Conservation (phyloP, 1,140 invertebrate species). For the Bradysia coprophila region DNA sequence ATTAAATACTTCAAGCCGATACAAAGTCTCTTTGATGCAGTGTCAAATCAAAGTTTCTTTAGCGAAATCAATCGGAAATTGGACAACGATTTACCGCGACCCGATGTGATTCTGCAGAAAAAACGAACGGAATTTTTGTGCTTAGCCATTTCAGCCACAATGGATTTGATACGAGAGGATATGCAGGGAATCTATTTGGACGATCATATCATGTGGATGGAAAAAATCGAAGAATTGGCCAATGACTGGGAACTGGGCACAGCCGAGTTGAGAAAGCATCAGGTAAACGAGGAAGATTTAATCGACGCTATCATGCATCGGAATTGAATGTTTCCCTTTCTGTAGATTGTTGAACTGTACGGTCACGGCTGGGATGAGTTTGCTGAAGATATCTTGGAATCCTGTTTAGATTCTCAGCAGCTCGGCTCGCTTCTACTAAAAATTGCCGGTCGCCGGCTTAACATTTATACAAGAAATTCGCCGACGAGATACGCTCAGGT, state of each 20-base stretch:
- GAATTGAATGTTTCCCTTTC: conserved; percentile 2
- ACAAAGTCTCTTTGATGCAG: conserved; percentile 52
- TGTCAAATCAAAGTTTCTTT: conserved; percentile 31
- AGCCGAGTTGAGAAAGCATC: conserved; percentile 54
- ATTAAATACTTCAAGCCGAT: conserved; percentile 54
- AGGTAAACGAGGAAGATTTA: conserved; percentile 23
- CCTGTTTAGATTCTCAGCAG: conserved; percentile 40
- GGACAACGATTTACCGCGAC: conserved; percentile 19
- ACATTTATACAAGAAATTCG: conserved; percentile 35
- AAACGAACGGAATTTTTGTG: conserved; percentile 39
- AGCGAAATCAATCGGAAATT: conserved; percentile 28
- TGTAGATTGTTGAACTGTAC: conserved; percentile 49
- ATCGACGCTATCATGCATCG: neutral
- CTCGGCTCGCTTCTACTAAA: conserved; percentile 45
- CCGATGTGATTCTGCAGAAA: conserved; percentile 28
- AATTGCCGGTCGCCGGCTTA: conserved; percentile 52
- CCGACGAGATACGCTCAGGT: conserved; percentile 38
- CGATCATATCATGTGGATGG: conserved; percentile 45
- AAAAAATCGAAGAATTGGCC: conserved; percentile 47
- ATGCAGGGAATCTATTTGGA: conserved; percentile 29
- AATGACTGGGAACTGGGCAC: conserved; percentile 62
- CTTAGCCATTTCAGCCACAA: conserved; percentile 39
- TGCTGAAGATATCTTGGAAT: conserved; percentile 49
- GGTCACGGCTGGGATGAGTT: conserved; percentile 53
- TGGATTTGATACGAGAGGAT: conserved; percentile 36